Evolutionary conservation across 1,140 invertebrate species (phyloP).

Genomic region (Cryptotermes secundus): DNA sequence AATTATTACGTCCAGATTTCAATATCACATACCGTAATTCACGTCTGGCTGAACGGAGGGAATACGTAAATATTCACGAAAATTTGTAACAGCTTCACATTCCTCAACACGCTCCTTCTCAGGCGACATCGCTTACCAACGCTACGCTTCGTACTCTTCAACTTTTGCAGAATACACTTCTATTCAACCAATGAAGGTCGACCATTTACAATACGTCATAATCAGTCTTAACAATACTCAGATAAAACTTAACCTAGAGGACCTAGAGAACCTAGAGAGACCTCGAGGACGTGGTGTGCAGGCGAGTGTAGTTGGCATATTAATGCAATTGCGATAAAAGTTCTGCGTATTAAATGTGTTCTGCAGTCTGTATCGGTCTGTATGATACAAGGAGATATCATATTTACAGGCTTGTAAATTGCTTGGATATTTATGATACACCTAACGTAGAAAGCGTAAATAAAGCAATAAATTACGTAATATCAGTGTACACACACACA

Average conservation of each 20-base stretch:
- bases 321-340: too few relatives aligned
- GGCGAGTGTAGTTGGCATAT: too few relatives aligned
- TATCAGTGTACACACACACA: too few relatives aligned
- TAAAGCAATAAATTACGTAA: too few relatives aligned
- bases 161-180: background rate
- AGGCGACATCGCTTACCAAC: conserved; percentile 49
- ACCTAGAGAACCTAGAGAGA: too few relatives aligned
- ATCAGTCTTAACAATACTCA: too few relatives aligned
- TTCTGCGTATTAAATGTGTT: too few relatives aligned
- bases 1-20: background rate
- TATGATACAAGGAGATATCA: too few relatives aligned
- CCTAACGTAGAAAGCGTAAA: background rate
- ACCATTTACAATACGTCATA: background rate
- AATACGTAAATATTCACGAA: conserved; percentile 76
- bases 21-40: conserved; percentile 68
- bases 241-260: too few relatives aligned
- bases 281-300: too few relatives aligned
- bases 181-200: background rate
- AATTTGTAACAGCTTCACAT: conserved; percentile 70
- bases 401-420: too few relatives aligned
- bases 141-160: background rate
- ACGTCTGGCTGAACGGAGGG: conserved; percentile 79
- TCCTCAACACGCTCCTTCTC: conserved; percentile 49
- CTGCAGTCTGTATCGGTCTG: too few relatives aligned
- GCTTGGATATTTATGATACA: background rate